A percentile compares a stretch with the other conserved stretches of the same genome.
These are phyloP conservation scores for Gymnocephalus cernua DNA, from an alignment of 2,113 vertebrate species.

Conservation along the genomic window DNA sequence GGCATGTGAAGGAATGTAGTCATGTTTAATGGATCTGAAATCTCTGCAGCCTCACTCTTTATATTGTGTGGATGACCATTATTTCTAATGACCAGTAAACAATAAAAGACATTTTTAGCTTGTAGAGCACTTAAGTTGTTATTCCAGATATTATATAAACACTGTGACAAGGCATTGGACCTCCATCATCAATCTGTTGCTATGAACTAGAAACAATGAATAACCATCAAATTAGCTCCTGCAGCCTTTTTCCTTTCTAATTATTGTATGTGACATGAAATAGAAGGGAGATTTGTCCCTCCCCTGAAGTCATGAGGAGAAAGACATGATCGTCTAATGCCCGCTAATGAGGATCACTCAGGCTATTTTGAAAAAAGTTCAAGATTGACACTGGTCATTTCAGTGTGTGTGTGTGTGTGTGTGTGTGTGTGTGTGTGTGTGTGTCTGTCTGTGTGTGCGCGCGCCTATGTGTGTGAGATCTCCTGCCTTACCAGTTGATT, in stretches of 20 bases:
- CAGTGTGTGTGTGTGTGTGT: background rate
- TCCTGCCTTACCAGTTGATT: conserved; percentile 13
- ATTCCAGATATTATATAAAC: background rate
- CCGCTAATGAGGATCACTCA: background rate
- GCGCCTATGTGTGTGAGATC: too few species aligned
- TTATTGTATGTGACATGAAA: background rate
- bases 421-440: too few species aligned
- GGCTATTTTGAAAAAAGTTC: background rate
- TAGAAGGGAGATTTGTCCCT: background rate
- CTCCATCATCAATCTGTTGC: background rate
- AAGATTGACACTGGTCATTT: background rate
- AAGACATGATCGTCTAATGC: background rate
- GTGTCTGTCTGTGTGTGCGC: too few species aligned
- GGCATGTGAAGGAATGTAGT: conserved; percentile 47
- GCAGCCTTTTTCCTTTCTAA: background rate
- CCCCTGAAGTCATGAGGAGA: background rate
- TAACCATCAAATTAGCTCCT: background rate
- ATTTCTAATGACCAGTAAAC: conserved; percentile 36
- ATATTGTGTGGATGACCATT: conserved; percentile 26
- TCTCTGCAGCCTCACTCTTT: conserved; percentile 43
- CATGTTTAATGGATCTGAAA: conserved; percentile 71
- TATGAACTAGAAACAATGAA: background rate
- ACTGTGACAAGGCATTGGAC: background rate
- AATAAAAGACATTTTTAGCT: background rate
- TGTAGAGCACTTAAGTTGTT: background rate